phyloP scores from a whole-genome alignment of 2,888 invertebrate species.

The Agelastica alni region DNA sequence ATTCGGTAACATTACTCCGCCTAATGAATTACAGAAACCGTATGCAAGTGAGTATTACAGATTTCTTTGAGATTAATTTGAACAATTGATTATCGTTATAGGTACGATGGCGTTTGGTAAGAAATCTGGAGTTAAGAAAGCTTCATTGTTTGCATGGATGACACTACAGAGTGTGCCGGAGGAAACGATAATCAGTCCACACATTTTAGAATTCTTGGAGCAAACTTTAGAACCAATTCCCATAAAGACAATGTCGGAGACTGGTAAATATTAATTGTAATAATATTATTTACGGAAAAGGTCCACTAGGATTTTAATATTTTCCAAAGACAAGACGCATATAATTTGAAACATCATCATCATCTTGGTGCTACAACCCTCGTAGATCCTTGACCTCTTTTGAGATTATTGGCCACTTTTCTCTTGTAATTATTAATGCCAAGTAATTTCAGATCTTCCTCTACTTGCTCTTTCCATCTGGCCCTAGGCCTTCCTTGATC shows the following conservation, averaged over 20 bases:
- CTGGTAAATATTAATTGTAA: too few species aligned
- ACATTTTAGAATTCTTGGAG: slow-evolving; percentile 94
- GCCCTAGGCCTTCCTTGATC: too few species aligned
- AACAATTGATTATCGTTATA: slow-evolving; percentile 3
- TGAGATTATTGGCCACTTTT: too few species aligned
- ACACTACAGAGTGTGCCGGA: slow-evolving; percentile 96
- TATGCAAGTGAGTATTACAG: slow-evolving; percentile 21
- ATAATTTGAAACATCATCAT: too few species aligned
- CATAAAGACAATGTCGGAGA: slow-evolving; percentile 45
- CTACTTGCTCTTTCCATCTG: too few species aligned
- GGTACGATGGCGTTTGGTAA: slow-evolving; percentile 21
- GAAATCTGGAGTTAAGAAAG: slow-evolving; percentile 74
- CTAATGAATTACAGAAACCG: slow-evolving; percentile 32
- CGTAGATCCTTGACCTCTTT: too few species aligned
- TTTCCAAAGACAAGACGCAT: too few species aligned
- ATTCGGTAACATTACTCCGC: slow-evolving; percentile 43
- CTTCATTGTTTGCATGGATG: slow-evolving; percentile 91
- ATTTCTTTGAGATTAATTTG: background rate
- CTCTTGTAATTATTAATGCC: too few species aligned
- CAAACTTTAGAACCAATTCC: slow-evolving; percentile 97
- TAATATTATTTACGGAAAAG: too few species aligned
- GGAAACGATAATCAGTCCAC: slow-evolving; percentile 96
- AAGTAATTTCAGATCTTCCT: too few species aligned
- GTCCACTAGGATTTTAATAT: too few species aligned
- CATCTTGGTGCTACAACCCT: too few species aligned